Evolutionary conservation across 2,113 vertebrate genomes (phyloP), one percentile per base, ranked within the genome.

Genomic region (Pampusana beccarii): DNA sequence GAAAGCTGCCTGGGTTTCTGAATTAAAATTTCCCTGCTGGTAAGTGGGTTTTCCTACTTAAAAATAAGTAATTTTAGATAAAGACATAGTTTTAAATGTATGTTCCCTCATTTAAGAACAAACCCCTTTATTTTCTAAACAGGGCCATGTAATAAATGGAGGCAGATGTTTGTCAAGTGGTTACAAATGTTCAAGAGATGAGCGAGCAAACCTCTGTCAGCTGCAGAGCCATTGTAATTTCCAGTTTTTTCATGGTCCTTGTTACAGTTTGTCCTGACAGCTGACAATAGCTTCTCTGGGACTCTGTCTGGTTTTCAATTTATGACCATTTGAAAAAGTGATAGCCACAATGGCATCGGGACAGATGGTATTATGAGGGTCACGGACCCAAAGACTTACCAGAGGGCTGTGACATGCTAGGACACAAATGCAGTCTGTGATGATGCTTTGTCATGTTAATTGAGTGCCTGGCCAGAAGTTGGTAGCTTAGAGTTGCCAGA

Each of bases 361-460:
- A 87, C 96, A 95, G 92, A 93, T 96, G 88, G 88, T 48, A 28
- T 50, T 73, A 13, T 24, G 61, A 84, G 65, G 73, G 90, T 93
- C 88, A 71, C 0, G 0, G 75, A 67, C 72, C 69, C 65, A 13
- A 48, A 75, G 53, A 53, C 53, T 79, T 94, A 89, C n/a, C 62
- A 75, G 57, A 96, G 92, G 70, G 36, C 77, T 92, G 2, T 72
- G 88, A 87, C 92, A 69, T 42, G 33, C 69, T 72, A 1, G 57
- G 57, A 75, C 40, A 81, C 28, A 92, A 91, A 72, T 72, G 73
- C 38, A 89, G 61, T 40, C 65, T 79, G 72, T 84, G 80, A 38
- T 75, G 53, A 21, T 92, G 80, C 57, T 96, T 94, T 94, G 82
- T 92, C 71, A 58, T 80, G 44, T 75, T 92, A 84, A 75, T 58